phyloP scores from a whole-genome alignment of 2,888 invertebrate genomes.

The Imbricaverruca yamaguchii region DNA sequence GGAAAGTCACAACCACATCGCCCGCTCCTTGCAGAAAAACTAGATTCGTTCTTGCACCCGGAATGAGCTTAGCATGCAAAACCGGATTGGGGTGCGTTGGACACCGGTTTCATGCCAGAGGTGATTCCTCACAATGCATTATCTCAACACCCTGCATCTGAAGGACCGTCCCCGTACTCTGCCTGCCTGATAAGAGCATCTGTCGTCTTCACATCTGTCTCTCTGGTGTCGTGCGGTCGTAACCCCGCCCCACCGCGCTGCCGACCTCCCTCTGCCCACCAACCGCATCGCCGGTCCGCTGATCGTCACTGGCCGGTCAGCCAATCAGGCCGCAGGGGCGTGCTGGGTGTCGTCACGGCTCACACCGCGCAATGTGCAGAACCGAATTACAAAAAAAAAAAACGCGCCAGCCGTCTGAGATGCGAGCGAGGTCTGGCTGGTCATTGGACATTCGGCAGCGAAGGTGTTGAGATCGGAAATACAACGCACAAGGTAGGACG shows the following conservation, averaged over 20 bases:
- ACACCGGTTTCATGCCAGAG: no score
- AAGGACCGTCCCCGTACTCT: no score
- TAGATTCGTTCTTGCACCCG: no score
- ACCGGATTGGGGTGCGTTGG: no score
- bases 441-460: not conserved
- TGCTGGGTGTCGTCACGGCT: not conserved
- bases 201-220: not conserved
- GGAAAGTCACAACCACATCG: no score
- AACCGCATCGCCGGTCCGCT: not conserved
- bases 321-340: not conserved
- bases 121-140: no score
- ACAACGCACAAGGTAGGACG: not conserved
- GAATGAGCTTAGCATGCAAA: no score
- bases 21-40: no score
- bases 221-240: not conserved
- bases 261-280: not conserved
- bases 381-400: not conserved
- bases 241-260: not conserved
- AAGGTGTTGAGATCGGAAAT: not conserved
- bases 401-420: not conserved
- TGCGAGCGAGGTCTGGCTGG: not conserved
- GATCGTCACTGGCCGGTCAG: not conserved
- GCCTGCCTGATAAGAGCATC: no score
- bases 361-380: constrained; percentile 9
- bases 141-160: no score